Conservation (phyloP, 1,140 invertebrate genomes). For the Bombus impatiens region DNA sequence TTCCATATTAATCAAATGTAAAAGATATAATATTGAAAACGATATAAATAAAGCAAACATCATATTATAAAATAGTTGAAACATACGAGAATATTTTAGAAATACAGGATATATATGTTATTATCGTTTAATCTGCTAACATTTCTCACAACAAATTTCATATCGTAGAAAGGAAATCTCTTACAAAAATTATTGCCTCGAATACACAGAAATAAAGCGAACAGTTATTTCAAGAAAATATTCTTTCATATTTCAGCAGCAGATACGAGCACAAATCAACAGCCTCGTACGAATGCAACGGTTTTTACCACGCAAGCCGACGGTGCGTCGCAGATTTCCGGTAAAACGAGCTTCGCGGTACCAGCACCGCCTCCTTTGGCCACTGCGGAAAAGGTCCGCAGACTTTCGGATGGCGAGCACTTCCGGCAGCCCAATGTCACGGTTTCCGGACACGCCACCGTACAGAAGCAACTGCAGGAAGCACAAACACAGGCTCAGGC, state of each 20-base stretch:
- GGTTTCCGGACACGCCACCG: conserved; percentile 75
- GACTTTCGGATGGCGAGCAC: conserved; percentile 86
- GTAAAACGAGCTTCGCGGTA: conserved; percentile 84
- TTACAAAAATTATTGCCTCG: background rate
- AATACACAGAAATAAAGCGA: background rate
- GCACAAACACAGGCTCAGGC: conserved; percentile 83
- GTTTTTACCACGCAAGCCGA: conserved; percentile 82
- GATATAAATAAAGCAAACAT: background rate
- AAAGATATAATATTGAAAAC: background rate
- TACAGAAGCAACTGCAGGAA: conserved; percentile 83
- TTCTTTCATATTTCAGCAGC: conserved; percentile 76
- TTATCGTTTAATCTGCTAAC: background rate
- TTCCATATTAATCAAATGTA: background rate
- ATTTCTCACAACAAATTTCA: background rate
- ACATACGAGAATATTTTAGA: background rate
- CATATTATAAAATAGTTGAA: background rate
- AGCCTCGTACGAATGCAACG: conserved; percentile 81
- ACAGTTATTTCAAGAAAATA: background rate
- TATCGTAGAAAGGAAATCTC: background rate
- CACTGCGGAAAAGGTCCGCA: conserved; percentile 82
- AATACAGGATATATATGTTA: background rate
- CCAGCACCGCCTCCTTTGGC: conserved; percentile 84
- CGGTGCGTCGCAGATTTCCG: conserved; percentile 76
- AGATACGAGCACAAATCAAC: conserved; percentile 81
- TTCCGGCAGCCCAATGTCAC: conserved; percentile 84